A percentile compares a stretch with the other conserved stretches of the same genome.
phyloP scores from a whole-genome alignment of 2,888 invertebrate species.

The Hydriomena furcata region DNA sequence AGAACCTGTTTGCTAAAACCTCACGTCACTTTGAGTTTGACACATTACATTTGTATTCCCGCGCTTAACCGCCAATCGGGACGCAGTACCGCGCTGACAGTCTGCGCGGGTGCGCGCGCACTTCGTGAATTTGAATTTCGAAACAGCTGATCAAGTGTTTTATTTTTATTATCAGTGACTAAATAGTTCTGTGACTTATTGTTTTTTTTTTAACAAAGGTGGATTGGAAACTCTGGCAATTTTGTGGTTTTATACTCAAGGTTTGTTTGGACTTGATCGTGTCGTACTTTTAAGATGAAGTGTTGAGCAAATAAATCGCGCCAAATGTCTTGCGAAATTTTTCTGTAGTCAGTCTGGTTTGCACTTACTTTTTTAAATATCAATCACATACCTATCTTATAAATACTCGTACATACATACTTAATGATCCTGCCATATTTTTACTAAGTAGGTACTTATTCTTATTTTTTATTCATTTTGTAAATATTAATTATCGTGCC shows the following conservation, averaged over 20 bases:
- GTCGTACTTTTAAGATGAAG: slow-evolving; percentile 44
- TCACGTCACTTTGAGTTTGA: slow-evolving; percentile 55
- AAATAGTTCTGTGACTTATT: slow-evolving; percentile 30
- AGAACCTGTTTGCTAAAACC: slow-evolving; percentile 50
- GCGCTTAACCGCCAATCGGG: slow-evolving; percentile 63
- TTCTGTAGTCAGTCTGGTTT: slow-evolving; percentile 30
- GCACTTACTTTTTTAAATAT: slow-evolving; percentile 1
- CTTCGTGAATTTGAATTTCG: slow-evolving; percentile 39
- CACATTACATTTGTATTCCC: slow-evolving; percentile 68
- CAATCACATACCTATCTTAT: too few species aligned
- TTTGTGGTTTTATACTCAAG: slow-evolving; percentile 38
- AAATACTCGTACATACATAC: too few species aligned
- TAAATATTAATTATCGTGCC: too few species aligned
- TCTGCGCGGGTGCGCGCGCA: slow-evolving; percentile 61
- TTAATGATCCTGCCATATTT: slow-evolving; percentile 3
- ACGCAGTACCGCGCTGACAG: slow-evolving; percentile 59
- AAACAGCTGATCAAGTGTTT: slow-evolving; percentile 29
- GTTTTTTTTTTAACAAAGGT: slow-evolving; percentile 28
- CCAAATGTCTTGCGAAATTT: slow-evolving; percentile 54
- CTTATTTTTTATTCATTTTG: too few species aligned
- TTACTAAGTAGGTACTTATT: neutral
- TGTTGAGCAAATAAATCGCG: slow-evolving; percentile 55
- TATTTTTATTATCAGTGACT: slow-evolving; percentile 20
- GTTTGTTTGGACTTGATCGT: slow-evolving; percentile 46
- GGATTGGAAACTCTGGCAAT: slow-evolving; percentile 13